Evolutionary conservation across 2,113 vertebrate species (phyloP), one percentile per base, ranked within the genome.

Genomic region (Seriola rivoliana): DNA sequence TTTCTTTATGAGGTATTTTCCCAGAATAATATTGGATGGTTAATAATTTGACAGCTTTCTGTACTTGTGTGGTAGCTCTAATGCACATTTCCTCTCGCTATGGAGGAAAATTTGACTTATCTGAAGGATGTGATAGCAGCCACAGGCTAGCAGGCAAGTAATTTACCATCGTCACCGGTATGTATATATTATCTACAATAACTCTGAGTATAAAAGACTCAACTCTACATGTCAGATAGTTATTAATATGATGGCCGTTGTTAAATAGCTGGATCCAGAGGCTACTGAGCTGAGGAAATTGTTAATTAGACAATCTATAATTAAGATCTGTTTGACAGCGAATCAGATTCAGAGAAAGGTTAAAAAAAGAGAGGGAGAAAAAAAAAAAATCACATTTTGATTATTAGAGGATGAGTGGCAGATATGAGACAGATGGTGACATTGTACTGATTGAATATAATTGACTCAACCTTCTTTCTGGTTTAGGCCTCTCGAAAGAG

Each of bases 251-350:
- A 72, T 17, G 54, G 63, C 69, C 38, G 71, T 74, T 44, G 85
- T 85, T 85, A 78, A 84, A 89, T 71, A 88, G 67, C 80, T 74
- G 71, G 78, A 92, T 88, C 88, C 86, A 81, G 89, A 83, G 91
- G 89, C 89, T 36, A 90, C 86, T 16, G 75, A 87, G 80, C 76
- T 62, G 73, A 90, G 85, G 85, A 91, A 93, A 89, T 85, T 91
- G 87, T 89, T 94, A 94, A 95, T 94, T 94, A 94, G 82, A 81
- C 84, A 89, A 95, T 95, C 94, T 93, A 94, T 93, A 95, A 95
- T 94, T 93, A 91, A 90, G 82, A 93, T 94, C 93, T 90, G 79
- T 58, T 54, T 60, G 78, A 55, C 83, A 85, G 88, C 88, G 85
- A 93, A 93, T 93, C 71, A 36, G 85, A 87, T 91, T 90, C 73